Conservation (phyloP, 2,797 vertebrate species). For the Falco rusticolus region DNA sequence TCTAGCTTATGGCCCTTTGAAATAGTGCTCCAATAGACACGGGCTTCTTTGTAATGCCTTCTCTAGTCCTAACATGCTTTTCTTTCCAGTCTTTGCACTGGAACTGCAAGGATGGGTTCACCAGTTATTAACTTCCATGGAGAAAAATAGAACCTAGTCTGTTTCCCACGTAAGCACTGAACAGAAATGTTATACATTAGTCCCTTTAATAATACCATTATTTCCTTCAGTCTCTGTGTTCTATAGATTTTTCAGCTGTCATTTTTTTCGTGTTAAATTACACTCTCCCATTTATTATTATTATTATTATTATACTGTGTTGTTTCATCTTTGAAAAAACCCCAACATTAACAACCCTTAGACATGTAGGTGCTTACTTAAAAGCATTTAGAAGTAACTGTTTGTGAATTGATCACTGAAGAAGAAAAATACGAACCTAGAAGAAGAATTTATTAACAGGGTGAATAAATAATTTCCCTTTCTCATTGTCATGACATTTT, state of each 20-base stretch:
- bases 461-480: slow-evolving; percentile 24
- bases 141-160: background rate
- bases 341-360: background rate
- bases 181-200: background rate
- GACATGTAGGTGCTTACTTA: background rate
- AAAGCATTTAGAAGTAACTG: background rate
- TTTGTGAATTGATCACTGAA: background rate
- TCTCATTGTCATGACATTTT: slow-evolving; percentile 45
- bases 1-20: slow-evolving; percentile 3
- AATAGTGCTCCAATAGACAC: background rate
- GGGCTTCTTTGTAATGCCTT: background rate
- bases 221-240: background rate
- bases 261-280: background rate
- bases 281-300: background rate
- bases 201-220: background rate
- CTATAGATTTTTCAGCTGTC: background rate
- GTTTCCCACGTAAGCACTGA: background rate
- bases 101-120: background rate
- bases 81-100: background rate
- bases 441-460: background rate
- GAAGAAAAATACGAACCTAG: background rate
- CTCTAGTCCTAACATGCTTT: background rate
- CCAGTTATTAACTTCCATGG: background rate
- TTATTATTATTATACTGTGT: background rate
- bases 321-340: background rate